phyloP scores from a whole-genome alignment of 2,797 vertebrate genomes.

The Darevskia nairensis region DNA sequence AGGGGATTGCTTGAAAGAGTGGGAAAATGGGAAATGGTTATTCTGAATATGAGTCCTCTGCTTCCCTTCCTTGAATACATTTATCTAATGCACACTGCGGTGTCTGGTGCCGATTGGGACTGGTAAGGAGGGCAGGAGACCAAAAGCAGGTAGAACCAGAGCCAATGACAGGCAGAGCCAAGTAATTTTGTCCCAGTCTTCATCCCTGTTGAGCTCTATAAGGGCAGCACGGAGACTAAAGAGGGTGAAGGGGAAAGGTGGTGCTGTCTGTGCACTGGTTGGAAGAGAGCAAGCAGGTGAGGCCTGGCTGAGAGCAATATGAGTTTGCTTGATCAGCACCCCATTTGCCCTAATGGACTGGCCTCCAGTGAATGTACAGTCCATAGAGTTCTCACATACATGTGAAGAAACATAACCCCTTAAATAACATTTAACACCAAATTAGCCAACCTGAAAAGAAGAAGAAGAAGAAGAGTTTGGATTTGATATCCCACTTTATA shows the following conservation, averaged over 20 bases:
- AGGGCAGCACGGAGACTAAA: neutral
- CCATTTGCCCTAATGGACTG: too few relatives aligned
- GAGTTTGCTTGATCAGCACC: too few relatives aligned
- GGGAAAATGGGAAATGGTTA: neutral
- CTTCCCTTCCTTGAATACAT: neutral
- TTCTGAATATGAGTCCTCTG: neutral
- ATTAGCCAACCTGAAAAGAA: neutral
- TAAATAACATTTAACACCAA: neutral
- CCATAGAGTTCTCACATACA: neutral
- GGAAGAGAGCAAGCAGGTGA: too few relatives aligned
- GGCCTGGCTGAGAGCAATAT: too few relatives aligned
- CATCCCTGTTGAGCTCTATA: too few relatives aligned
- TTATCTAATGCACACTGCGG: neutral
- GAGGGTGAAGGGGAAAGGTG: neutral
- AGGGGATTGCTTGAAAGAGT: neutral
- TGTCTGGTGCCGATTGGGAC: neutral
- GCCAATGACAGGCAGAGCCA: too few relatives aligned
- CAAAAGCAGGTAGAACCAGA: too few relatives aligned
- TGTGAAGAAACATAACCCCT: neutral
- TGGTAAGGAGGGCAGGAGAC: too few relatives aligned
- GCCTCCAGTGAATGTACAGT: neutral
- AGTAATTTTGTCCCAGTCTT: too few relatives aligned
- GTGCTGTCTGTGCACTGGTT: neutral
- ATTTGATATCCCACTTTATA: too few relatives aligned
- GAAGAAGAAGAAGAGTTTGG: too few relatives aligned